Percentiles rank a stretch among this genome's conserved stretches.
These are phyloP conservation scores for Peromyscus leucopus DNA, from an alignment of 2,113 vertebrate genomes.

Conservation along the genomic window DNA sequence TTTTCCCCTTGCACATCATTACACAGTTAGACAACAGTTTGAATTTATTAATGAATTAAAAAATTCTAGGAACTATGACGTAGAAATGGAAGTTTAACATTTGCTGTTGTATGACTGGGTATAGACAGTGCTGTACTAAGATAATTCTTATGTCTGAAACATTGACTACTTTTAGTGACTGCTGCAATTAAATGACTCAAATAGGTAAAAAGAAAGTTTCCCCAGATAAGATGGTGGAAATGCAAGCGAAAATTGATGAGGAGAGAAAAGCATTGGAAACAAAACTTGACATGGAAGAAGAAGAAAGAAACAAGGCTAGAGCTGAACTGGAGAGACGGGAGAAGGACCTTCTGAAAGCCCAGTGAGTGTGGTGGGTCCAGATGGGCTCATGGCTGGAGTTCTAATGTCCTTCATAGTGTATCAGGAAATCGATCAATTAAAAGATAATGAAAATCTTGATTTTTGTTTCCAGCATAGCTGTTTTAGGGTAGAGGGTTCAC, in stretches of 20 bases:
- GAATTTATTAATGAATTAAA: conserved; percentile 49
- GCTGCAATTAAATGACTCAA: conserved; percentile 75
- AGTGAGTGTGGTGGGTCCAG: conserved; percentile 90
- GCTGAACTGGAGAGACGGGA: conserved; percentile 98
- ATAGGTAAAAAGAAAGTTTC: conserved; percentile 98
- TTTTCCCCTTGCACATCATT: conserved; percentile 44
- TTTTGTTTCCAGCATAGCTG: background rate
- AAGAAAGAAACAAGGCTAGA: conserved; percentile 98
- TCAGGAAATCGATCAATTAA: conserved; percentile 33
- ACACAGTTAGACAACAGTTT: background rate
- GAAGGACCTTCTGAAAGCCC: conserved; percentile 98
- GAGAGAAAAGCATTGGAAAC: conserved; percentile 98
- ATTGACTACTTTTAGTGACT: conserved; percentile 56
- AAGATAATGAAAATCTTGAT: conserved; percentile 38
- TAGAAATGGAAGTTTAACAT: conserved; percentile 18
- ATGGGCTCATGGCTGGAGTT: background rate
- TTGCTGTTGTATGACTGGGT: conserved; percentile 24
- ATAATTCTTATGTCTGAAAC: conserved; percentile 23
- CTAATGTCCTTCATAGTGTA: background rate
- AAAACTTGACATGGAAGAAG: conserved; percentile 99
- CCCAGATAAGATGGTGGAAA: conserved; percentile 98
- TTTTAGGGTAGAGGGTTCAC: conserved; percentile 7
- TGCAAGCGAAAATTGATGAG: conserved; percentile 99
- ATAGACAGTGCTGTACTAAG: background rate
- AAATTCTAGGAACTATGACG: conserved; percentile 40